These are phyloP conservation scores for Harpagus bidentatus DNA, from an alignment of 2,113 vertebrate species.

Conservation along the genomic window DNA sequence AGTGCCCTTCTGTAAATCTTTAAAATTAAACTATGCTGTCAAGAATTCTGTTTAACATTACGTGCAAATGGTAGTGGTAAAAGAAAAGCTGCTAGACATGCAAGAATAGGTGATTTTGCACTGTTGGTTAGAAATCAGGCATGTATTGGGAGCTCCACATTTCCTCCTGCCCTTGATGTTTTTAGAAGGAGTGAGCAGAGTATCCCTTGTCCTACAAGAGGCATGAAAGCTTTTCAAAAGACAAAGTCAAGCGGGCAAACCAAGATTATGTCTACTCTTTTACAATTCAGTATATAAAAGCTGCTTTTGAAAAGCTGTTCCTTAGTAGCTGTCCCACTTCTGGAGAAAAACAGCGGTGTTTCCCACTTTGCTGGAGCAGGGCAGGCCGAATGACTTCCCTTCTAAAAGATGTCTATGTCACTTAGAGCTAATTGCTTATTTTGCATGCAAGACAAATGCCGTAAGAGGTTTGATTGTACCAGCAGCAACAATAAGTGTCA, in stretches of 20 bases:
- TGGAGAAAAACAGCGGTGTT: background rate
- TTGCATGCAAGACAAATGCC: background rate
- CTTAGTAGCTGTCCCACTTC: background rate
- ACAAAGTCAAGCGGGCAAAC: background rate
- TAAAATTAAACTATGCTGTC: slow-evolving; percentile 14
- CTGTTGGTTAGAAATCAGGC: background rate
- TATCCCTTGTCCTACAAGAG: background rate
- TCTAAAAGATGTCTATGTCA: background rate
- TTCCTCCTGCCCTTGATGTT: background rate
- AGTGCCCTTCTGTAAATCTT: slow-evolving; percentile 39
- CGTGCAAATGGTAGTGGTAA: background rate
- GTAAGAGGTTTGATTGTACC: background rate
- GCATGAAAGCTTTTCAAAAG: background rate
- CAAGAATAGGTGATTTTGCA: background rate
- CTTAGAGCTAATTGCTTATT: background rate
- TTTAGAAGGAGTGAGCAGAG: background rate
- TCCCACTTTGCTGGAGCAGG: background rate
- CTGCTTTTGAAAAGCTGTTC: background rate
- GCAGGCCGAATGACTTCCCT: fast-evolving
- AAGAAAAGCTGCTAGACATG: background rate
- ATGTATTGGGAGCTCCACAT: background rate
- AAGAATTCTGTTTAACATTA: background rate
- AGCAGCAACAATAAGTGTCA: background rate
- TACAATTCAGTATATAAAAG: background rate
- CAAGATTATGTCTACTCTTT: background rate